A percentile compares a stretch with the other conserved stretches of the same genome.
These are phyloP conservation scores for Serripes groenlandicus DNA, from an alignment of 2,888 invertebrate species.

Conservation along the genomic window DNA sequence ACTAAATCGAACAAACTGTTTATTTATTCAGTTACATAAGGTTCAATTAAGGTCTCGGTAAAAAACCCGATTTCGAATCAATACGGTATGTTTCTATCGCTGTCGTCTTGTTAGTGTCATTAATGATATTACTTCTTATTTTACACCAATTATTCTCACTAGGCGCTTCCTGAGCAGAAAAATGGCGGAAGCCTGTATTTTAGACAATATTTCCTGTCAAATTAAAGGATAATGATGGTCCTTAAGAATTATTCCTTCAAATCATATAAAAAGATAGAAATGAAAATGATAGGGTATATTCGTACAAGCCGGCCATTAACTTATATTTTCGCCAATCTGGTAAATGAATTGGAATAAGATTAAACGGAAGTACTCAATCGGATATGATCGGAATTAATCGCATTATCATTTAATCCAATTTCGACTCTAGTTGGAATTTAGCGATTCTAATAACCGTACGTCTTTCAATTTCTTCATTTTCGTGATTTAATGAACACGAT, in stretches of 20 bases:
- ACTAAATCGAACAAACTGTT: too few species aligned
- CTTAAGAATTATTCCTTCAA: conserved; percentile 61
- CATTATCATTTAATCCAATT: conserved; percentile 46
- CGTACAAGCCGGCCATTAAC: conserved; percentile 58
- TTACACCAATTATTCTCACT: conserved; percentile 28
- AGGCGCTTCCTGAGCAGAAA: conserved; percentile 24
- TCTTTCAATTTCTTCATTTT: conserved; percentile 2
- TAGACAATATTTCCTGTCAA: conserved; percentile 60
- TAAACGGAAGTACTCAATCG: conserved; percentile 50
- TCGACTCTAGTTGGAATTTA: conserved; percentile 38
- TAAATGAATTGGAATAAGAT: conserved; percentile 54
- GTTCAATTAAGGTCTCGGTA: too few species aligned
- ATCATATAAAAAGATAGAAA: conserved; percentile 60
- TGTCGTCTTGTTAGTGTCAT: too few species aligned
- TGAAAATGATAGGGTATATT: conserved; percentile 61
- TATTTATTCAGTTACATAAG: too few species aligned
- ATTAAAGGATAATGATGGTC: conserved; percentile 56
- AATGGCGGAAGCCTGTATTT: conserved; percentile 29
- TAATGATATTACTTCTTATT: conserved; percentile 24
- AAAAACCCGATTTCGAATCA: too few species aligned
- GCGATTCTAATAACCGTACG: conserved; percentile 2
- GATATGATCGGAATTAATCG: conserved; percentile 49
- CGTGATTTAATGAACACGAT: too few species aligned
- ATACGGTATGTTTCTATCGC: too few species aligned
- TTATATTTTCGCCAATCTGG: conserved; percentile 58